Conservation (phyloP, 2,888 invertebrate genomes). For the Thyatira batis region DNA sequence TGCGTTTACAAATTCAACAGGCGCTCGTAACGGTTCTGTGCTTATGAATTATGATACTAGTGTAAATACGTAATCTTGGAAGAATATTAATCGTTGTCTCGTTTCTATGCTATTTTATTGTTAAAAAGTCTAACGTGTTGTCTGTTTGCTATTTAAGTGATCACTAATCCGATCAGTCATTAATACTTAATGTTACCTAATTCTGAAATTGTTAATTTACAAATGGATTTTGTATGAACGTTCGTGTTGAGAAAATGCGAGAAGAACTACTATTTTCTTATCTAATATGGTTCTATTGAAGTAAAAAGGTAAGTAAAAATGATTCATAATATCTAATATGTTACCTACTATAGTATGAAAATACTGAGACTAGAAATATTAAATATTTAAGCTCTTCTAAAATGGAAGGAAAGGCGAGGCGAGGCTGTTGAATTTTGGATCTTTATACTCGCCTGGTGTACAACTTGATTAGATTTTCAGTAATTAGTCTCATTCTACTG, state of each 20-base stretch:
- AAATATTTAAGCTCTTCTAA: no score
- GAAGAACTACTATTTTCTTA: neutral
- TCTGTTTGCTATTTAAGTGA: constrained; percentile 39
- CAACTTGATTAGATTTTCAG: no score
- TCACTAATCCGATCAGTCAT: constrained; percentile 31
- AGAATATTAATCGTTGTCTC: constrained; percentile 52
- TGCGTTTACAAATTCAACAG: constrained; percentile 68
- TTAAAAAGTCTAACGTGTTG: constrained; percentile 49
- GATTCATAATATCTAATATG: no score
- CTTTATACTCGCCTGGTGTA: no score
- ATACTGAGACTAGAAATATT: no score
- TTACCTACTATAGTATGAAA: no score
- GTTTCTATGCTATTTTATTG: constrained; percentile 58
- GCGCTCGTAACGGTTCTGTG: constrained; percentile 49
- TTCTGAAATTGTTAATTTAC: constrained; percentile 21
- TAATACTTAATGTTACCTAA: constrained; percentile 44
- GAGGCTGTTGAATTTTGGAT: no score
- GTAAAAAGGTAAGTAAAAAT: constrained; percentile 39
- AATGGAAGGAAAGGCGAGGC: no score
- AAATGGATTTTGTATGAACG: constrained; percentile 22
- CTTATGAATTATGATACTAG: constrained; percentile 25
- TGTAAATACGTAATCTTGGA: constrained; percentile 45
- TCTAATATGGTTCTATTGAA: constrained; percentile 19
- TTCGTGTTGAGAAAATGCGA: neutral
- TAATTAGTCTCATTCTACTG: no score